Evolutionary conservation across 2,797 vertebrate species (phyloP), one percentile per base, ranked within the genome.

Genomic region (Epinephelus coioides): DNA sequence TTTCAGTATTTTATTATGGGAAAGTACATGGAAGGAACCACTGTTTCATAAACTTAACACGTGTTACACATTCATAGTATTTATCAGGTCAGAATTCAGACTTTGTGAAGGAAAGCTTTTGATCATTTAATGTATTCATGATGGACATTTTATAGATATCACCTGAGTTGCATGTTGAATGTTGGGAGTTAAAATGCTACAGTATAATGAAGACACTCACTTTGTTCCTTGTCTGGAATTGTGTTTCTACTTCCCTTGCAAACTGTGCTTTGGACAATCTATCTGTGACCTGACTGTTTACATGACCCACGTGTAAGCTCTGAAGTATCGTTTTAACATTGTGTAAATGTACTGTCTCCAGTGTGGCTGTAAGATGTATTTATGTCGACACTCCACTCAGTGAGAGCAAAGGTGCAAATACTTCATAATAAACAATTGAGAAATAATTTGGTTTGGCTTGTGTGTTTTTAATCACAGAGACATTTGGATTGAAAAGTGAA

Each of bases 361-460:
- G 6, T 73, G 34, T 77, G 43, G 49, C 25, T 2, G 18, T 64
- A 9, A 44, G 2, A 56, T 74, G 23, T 60, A 59, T 81, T 78
- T 53, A 61, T 40, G 40, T 60, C 56, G 47, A 44, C 30, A 15
- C 17, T 69, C n/a, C 0, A n/a, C 23, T 59, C 15, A 5, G 18
- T 57, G 14, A 34, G 43, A 46, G 44, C 11, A 23, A 73, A 21
- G 6, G 0, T 27, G 9, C 7, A 21, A 23, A 67, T 54, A 57
- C 47, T 85, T 60, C 23, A 57, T 65, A 73, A 68, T 79, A 66
- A 85, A 88, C 5, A 12, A 10, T 1, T 30, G 19, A 62, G 1
- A 72, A 38, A 34, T 25, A 0, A 11, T 25, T 64, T 59, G 38
- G 5, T 17, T 50, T 43, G 53, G 4, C 4, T 19, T 51, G 19